A percentile compares a stretch with the other conserved stretches of the same genome.
phyloP scores from a whole-genome alignment of 2,113 vertebrate genomes.

The Machaerirhynchus nigripectus region DNA sequence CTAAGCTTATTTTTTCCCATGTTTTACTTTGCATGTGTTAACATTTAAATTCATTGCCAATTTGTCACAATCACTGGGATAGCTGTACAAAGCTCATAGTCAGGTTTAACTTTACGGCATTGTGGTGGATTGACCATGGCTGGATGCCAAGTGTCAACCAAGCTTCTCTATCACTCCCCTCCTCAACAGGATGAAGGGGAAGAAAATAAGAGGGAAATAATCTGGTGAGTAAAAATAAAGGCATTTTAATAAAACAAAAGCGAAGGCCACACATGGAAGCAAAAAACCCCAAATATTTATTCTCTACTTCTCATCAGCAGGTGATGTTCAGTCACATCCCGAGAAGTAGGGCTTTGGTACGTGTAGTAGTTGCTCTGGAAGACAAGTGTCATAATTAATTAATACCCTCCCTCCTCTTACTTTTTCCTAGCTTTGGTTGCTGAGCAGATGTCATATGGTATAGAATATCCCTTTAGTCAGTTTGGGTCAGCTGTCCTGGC shows the following conservation, averaged over 20 bases:
- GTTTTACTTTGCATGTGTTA: background rate
- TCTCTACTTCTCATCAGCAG: background rate
- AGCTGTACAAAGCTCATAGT: background rate
- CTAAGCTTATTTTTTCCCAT: background rate
- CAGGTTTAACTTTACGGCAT: background rate
- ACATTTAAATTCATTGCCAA: background rate
- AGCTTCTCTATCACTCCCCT: background rate
- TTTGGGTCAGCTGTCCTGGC: background rate
- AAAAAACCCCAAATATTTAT: background rate
- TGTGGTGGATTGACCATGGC: background rate
- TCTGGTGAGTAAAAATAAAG: background rate
- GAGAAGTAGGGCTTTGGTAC: background rate
- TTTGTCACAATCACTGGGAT: background rate
- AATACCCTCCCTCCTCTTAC: background rate
- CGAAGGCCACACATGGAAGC: background rate
- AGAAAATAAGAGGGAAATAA: background rate
- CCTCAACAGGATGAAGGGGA: background rate
- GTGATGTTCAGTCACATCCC: background rate
- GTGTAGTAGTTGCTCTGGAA: background rate
- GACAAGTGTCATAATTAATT: background rate
- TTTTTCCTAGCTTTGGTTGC: background rate
- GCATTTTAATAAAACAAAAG: background rate
- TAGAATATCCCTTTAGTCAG: background rate
- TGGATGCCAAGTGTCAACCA: background rate
- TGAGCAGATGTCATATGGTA: background rate